Evolutionary conservation across 2,797 vertebrate species (phyloP).

Genomic region (Gambusia yucatana): DNA sequence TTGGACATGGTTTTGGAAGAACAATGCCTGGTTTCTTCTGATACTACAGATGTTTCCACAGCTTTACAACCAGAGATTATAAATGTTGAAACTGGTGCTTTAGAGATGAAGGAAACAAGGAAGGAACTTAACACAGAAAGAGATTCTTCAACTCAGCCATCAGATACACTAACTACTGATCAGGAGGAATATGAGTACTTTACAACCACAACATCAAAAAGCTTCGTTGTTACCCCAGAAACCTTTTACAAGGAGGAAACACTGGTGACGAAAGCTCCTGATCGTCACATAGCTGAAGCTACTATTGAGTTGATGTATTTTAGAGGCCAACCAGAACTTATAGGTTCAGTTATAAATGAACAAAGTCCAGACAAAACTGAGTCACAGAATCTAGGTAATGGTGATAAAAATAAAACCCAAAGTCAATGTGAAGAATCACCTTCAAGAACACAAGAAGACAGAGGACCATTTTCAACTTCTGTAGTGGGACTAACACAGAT

Average conservation of each 20-base stretch:
- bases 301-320: neutral
- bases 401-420: neutral
- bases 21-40: neutral
- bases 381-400: conserved; percentile 6
- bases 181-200: neutral
- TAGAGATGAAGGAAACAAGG: neutral
- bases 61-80: neutral
- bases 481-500: neutral
- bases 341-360: neutral
- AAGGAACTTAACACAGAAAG: neutral
- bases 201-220: neutral
- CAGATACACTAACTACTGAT: neutral
- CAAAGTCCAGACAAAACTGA: conserved; percentile 3
- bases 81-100: neutral
- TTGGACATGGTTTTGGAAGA: neutral
- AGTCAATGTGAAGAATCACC: neutral
- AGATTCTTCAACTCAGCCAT: neutral
- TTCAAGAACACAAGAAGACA: neutral
- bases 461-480: neutral
- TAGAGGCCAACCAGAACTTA: rapidly evolving
- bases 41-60: neutral
- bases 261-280: neutral
- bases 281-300: neutral
- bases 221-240: neutral
- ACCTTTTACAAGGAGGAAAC: neutral